phyloP scores from a whole-genome alignment of 1,140 invertebrate species.

The Chrysoperla carnea region DNA sequence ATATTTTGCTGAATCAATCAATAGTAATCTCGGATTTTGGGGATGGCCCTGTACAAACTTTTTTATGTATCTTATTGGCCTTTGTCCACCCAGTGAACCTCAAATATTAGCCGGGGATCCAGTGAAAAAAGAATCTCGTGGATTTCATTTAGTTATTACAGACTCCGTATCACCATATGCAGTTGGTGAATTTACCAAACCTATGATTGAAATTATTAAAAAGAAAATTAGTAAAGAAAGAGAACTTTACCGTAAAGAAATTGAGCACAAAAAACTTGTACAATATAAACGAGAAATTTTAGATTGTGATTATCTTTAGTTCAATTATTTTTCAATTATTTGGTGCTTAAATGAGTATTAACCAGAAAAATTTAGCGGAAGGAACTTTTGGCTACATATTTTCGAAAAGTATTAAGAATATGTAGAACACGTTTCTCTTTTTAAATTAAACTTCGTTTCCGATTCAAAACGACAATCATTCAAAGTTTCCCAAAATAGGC shows the following conservation, averaged over 20 bases:
- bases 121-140: constrained; percentile 7
- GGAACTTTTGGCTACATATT: too few relatives aligned
- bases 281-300: too few relatives aligned
- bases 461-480: too few relatives aligned
- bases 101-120: constrained; percentile 18
- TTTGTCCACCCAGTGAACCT: constrained; percentile 23
- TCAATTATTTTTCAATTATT: too few relatives aligned
- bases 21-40: constrained; percentile 45
- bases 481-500: too few relatives aligned
- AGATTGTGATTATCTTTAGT: too few relatives aligned
- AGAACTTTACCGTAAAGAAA: not conserved
- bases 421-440: too few relatives aligned
- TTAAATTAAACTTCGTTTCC: too few relatives aligned
- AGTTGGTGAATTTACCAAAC: constrained; percentile 14
- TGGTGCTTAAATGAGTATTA: too few relatives aligned
- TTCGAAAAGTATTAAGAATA: too few relatives aligned
- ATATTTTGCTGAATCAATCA: constrained; percentile 62
- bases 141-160: constrained; percentile 19
- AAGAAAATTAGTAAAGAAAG: not conserved
- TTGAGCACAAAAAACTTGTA: too few relatives aligned
- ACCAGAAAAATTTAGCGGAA: too few relatives aligned
- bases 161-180: constrained; percentile 16
- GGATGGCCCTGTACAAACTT: constrained; percentile 46
- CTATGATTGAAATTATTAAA: constrained; percentile 11
- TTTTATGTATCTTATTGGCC: constrained; percentile 37